These are phyloP conservation scores for Cheilosia pagana DNA, from an alignment of 2,888 invertebrate genomes.

Conservation along the genomic window DNA sequence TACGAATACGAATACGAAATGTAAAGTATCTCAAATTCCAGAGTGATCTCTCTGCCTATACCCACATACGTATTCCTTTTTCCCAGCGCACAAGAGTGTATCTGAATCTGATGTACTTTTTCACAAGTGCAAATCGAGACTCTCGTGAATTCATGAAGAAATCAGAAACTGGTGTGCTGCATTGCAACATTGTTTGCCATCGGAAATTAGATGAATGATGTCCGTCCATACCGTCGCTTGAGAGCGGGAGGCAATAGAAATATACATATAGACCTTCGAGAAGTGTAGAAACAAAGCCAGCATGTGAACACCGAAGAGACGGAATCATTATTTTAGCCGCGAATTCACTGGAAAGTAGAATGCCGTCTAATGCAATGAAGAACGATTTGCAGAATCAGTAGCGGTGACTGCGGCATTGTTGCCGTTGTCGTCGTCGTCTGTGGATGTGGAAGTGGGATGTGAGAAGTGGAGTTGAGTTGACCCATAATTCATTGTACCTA, in stretches of 20 bases:
- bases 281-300: not conserved
- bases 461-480: conserved; percentile 42
- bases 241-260: not conserved
- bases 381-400: conserved; percentile 26
- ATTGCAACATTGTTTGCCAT: conserved; percentile 8
- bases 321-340: conserved; percentile 14
- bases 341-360: conserved; percentile 39
- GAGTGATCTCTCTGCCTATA: conserved; percentile 6
- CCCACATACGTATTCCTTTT: not conserved
- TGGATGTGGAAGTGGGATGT: conserved; percentile 11
- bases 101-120: too few species aligned
- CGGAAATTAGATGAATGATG: conserved; percentile 21
- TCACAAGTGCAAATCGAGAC: not conserved
- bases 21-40: conserved; percentile 57
- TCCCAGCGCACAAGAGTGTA: conserved; percentile 12
- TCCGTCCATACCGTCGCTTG: not conserved
- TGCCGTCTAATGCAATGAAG: conserved; percentile 28
- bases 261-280: not conserved
- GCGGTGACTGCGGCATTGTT: conserved; percentile 13
- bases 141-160: conserved; percentile 45
- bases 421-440: conserved; percentile 2
- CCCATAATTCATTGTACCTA: conserved; percentile 42
- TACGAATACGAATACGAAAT: conserved; percentile 20
- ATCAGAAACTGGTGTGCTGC: conserved; percentile 34
- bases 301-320: not conserved